These are phyloP conservation scores for Paramormyrops hopkinsi DNA, from an alignment of 2,797 vertebrate species.

Conservation along the genomic window DNA sequence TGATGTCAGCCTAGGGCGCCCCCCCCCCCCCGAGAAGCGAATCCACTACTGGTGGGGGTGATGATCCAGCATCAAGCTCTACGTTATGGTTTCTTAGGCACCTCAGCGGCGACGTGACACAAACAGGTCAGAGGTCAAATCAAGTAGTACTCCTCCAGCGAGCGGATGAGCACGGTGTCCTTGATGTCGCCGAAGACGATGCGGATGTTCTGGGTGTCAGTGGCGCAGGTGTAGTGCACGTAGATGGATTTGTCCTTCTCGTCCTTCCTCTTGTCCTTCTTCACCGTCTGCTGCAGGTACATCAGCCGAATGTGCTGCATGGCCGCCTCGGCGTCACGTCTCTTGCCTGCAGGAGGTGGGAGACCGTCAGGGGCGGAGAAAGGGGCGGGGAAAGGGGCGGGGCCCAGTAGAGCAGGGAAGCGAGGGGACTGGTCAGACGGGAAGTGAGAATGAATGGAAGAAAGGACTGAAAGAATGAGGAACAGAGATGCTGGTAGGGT, in stretches of 20 bases:
- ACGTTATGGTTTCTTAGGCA: neutral
- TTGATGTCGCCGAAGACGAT: constrained; percentile 63
- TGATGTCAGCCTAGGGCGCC: neutral
- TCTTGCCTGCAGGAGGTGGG: constrained; percentile 47
- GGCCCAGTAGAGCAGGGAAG: neutral
- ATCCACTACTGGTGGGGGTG: neutral
- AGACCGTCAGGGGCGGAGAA: neutral
- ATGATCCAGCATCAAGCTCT: too few relatives aligned
- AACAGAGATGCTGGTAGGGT: neutral
- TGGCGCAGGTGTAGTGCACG: constrained; percentile 66
- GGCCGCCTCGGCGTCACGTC: constrained; percentile 47
- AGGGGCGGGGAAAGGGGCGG: neutral
- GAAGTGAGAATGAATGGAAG: neutral
- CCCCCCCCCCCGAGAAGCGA: neutral
- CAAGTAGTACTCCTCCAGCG: constrained; percentile 60
- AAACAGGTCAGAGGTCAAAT: constrained; percentile 45
- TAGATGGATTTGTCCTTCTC: constrained; percentile 58
- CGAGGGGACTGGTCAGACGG: constrained; percentile 15
- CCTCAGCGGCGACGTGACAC: neutral
- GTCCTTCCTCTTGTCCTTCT: constrained; percentile 31
- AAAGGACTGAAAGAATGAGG: neutral
- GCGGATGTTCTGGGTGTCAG: constrained; percentile 62
- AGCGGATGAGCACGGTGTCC: constrained; percentile 63
- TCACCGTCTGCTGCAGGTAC: constrained; percentile 58
- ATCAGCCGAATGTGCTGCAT: constrained; percentile 55